Percentiles rank a stretch among this genome's conserved stretches.
Conservation (phyloP, 1,140 invertebrate genomes). For the Trichogramma pretiosum region DNA sequence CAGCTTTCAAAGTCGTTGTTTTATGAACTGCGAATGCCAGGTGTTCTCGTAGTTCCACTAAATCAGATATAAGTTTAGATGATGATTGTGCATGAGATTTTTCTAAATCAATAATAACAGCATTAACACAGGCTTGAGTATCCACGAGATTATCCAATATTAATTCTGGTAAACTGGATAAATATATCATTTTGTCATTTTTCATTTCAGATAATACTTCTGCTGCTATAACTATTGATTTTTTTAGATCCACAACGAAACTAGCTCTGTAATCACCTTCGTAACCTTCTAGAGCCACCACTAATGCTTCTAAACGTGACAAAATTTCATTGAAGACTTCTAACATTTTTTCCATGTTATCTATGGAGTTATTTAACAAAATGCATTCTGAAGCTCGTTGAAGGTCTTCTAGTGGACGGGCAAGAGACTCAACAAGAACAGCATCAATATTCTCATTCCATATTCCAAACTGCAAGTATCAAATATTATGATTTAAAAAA, state of each 20-base stretch:
- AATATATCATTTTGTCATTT: conserved; percentile 10
- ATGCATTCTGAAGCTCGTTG: conserved; percentile 14
- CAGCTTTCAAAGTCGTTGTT: conserved; percentile 31
- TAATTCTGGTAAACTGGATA: conserved; percentile 26
- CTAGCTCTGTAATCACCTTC: conserved; percentile 32
- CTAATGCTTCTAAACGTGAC: conserved; percentile 29
- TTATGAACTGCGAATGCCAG: conserved; percentile 31
- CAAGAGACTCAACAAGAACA: conserved; percentile 35
- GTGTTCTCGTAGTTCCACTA: conserved; percentile 30
- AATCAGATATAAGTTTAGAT: conserved; percentile 14
- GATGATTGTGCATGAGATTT: conserved; percentile 11
- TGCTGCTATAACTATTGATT: conserved; percentile 23
- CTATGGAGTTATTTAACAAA: conserved; percentile 10
- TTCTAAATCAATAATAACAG: conserved; percentile 28
- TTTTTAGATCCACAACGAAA: conserved; percentile 30
- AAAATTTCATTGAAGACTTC: conserved; percentile 28
- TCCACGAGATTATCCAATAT: conserved; percentile 36
- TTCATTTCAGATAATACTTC: conserved; percentile 20
- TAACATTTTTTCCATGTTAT: conserved; percentile 16
- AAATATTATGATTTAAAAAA: background rate
- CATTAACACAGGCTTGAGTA: conserved; percentile 31
- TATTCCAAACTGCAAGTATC: conserved; percentile 17
- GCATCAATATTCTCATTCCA: conserved; percentile 37
- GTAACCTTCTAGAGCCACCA: conserved; percentile 32
- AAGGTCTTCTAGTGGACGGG: conserved; percentile 32